Percentiles rank a stretch among this genome's conserved stretches.
phyloP scores from a whole-genome alignment of 2,888 invertebrate species.

The Thysanoteuthis rhombus region DNA sequence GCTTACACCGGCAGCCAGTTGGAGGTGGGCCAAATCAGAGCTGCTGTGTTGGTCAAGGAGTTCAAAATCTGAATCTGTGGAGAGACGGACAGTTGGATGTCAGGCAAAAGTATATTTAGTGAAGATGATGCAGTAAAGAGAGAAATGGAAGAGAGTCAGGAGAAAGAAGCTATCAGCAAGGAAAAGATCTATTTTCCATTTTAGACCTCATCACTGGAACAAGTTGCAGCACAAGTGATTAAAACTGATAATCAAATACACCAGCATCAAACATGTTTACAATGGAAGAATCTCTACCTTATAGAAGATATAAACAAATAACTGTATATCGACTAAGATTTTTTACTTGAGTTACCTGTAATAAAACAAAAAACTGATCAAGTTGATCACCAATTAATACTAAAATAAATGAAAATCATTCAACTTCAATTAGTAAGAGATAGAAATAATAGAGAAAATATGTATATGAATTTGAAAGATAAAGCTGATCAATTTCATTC shows the following conservation, averaged over 20 bases:
- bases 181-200: neutral
- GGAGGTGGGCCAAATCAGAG: neutral
- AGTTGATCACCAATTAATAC: too few species aligned
- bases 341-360: neutral
- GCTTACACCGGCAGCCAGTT: neutral
- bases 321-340: neutral
- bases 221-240: neutral
- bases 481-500: neutral
- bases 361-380: neutral
- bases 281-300: neutral
- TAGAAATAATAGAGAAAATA: neutral
- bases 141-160: neutral
- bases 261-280: neutral
- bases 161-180: neutral
- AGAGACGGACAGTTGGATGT: neutral
- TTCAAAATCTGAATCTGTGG: neutral
- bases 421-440: neutral
- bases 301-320: neutral
- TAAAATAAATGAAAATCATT: neutral
- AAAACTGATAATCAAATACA: neutral
- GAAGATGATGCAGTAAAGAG: neutral
- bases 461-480: neutral
- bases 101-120: neutral
- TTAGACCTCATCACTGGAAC: neutral
- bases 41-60: conserved; percentile 12